Evolutionary conservation across 2,888 invertebrate genomes (phyloP).

Genomic region (Andrena minutula): DNA sequence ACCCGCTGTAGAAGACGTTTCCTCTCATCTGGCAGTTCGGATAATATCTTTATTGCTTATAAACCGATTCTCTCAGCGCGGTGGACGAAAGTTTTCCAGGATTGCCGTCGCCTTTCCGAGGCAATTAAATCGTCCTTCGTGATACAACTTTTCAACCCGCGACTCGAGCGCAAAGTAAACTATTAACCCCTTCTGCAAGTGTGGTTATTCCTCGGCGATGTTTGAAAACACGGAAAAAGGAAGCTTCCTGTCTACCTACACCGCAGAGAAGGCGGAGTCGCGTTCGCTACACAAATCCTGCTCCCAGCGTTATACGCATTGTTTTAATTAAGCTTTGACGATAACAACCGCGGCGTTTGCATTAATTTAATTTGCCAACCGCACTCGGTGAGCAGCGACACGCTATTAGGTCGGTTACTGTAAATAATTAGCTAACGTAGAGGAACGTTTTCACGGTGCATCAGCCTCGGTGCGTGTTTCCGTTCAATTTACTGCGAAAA

Average conservation of each 20-base stretch:
- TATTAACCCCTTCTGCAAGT: neutral
- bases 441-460: neutral
- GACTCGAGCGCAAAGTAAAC: neutral
- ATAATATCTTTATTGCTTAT: slow-evolving; percentile 50
- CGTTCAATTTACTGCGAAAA: neutral
- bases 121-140: slow-evolving; percentile 21
- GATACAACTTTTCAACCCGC: neutral
- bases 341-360: slow-evolving; percentile 4
- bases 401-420: neutral
- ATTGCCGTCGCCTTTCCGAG: neutral
- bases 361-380: slow-evolving; percentile 31
- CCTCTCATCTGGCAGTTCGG: slow-evolving; percentile 3
- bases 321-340: slow-evolving; percentile 38
- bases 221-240: neutral
- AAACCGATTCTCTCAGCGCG: neutral
- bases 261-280: slow-evolving; percentile 4
- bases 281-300: neutral
- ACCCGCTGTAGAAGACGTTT: neutral
- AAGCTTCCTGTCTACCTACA: slow-evolving; percentile 8
- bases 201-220: neutral
- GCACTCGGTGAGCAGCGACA: neutral
- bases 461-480: neutral
- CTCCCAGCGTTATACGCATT: neutral
- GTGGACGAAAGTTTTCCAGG: neutral
- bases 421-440: slow-evolving; percentile 30